Base-by-base conservation (phyloP, 2,113 vertebrate genomes). In the Eupsittula cactorum region DNA sequence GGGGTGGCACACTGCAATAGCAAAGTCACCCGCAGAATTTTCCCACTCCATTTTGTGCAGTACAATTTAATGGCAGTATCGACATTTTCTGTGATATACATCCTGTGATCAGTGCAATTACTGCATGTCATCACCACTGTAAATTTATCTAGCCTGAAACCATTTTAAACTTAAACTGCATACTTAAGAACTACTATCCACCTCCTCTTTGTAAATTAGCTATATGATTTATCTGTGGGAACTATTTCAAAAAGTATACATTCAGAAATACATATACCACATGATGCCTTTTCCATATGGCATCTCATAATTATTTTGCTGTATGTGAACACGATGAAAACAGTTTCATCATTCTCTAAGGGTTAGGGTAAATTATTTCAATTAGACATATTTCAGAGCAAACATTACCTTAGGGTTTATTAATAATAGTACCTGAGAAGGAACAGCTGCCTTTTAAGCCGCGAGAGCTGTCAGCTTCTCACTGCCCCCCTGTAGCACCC, bases 371-470 rank as follows among this genome's bases (percentile, higher is more conserved):
- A 99, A 98, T 98, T 98, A 99, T 98, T 98, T 98, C 98, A 98
- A 98, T 98, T 98, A 98, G 98, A 98, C 97, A 96, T 98, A 98
- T 98, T 98, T 98, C 97, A 98, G 98, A 98, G 97, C 97, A 98
- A 98, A 98, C 97, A 98, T 97, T 98, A 98, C 98, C 98, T 98
- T 98, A 98, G 98, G 98, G 98, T 98, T 98, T 97, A 98, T 98
- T 99, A 98, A 98, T 99, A 99, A 99, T 98, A 98, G 98, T 99
- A 99, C 99, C 99, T 99, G 98, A 98, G 98, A 99, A 98, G 98
- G 98, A 99, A 99, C 99, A 99, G 98, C 99, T 99, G 99, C 98
- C 98, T 98, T 98, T 98, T 98, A 98, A 98, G 97, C 97, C 96
- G 97, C 12, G 88, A 99, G 98, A 98, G 98, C 98, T 98, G 97